Evolutionary conservation across 2,888 invertebrate species (phyloP).

Genomic region (Leptogaster cylindrica): DNA sequence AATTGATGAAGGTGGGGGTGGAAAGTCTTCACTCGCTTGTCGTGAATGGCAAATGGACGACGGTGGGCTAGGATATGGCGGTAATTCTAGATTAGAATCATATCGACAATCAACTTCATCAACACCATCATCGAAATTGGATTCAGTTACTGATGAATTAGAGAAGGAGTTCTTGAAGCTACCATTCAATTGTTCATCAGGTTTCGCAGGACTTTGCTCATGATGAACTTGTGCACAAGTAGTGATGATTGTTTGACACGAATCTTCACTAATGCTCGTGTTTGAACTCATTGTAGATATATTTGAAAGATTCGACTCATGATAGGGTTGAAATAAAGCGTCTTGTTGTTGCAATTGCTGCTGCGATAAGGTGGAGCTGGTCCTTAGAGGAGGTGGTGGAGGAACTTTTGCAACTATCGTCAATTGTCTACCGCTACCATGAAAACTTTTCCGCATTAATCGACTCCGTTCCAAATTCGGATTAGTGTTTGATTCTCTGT

Average conservation of each 20-base stretch:
- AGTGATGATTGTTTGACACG: slow-evolving; percentile 76
- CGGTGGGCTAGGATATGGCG: slow-evolving; percentile 82
- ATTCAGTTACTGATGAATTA: not conserved
- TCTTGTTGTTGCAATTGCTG: slow-evolving; percentile 58
- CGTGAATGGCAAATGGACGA: slow-evolving; percentile 80
- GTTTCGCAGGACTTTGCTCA: slow-evolving; percentile 74
- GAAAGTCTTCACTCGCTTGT: slow-evolving; percentile 88
- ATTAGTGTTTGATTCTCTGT: slow-evolving; percentile 70
- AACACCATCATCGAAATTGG: slow-evolving; percentile 59
- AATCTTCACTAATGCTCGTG: slow-evolving; percentile 61
- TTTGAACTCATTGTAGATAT: slow-evolving; percentile 61
- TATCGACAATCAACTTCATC: slow-evolving; percentile 69
- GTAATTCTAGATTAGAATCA: slow-evolving; percentile 66
- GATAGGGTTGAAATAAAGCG: slow-evolving; percentile 55
- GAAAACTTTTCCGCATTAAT: slow-evolving; percentile 87
- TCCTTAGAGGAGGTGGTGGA: slow-evolving; percentile 84
- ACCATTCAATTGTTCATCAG: slow-evolving; percentile 55
- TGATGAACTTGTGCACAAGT: slow-evolving; percentile 83
- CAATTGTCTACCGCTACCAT: slow-evolving; percentile 82
- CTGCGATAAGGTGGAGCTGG: slow-evolving; percentile 77
- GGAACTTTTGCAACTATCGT: slow-evolving; percentile 84
- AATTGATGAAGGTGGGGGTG: slow-evolving; percentile 83
- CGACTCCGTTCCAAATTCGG: slow-evolving; percentile 86
- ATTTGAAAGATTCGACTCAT: slow-evolving; percentile 60
- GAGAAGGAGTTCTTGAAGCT: not conserved